phyloP scores from a whole-genome alignment of 2,888 invertebrate genomes.

The Glyphotaelius pellucidus region DNA sequence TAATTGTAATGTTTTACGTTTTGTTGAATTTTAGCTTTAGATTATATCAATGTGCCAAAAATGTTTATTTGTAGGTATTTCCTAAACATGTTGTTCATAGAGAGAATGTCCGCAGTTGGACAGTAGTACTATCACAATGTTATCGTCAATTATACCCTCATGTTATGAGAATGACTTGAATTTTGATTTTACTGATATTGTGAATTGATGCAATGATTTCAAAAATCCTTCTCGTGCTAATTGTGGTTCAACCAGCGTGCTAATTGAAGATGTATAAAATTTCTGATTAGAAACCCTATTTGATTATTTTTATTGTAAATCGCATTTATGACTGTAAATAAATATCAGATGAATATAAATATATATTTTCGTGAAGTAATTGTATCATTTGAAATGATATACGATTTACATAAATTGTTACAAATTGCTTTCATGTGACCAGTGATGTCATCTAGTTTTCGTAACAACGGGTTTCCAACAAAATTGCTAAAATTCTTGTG shows the following conservation, averaged over 20 bases:
- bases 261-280: background rate
- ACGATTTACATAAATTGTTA: background rate
- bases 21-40: background rate
- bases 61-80: background rate
- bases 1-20: background rate
- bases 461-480: background rate
- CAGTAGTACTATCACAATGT: slow-evolving; percentile 26
- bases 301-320: background rate
- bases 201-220: background rate
- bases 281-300: background rate
- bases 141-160: slow-evolving; percentile 34
- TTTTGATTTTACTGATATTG: background rate
- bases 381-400: background rate
- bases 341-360: slow-evolving; percentile 1
- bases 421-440: background rate
- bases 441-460: background rate
- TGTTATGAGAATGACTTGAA: background rate
- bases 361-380: background rate
- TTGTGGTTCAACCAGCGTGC: background rate
- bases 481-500: too few species aligned
- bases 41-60: slow-evolving; percentile 41
- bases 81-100: background rate
- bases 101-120: slow-evolving; percentile 24
- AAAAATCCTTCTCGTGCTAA: background rate
- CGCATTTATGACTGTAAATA: slow-evolving; percentile 7